These are phyloP conservation scores for Ramphastos sulfuratus DNA, from an alignment of 2,113 vertebrate species.

Conservation along the genomic window DNA sequence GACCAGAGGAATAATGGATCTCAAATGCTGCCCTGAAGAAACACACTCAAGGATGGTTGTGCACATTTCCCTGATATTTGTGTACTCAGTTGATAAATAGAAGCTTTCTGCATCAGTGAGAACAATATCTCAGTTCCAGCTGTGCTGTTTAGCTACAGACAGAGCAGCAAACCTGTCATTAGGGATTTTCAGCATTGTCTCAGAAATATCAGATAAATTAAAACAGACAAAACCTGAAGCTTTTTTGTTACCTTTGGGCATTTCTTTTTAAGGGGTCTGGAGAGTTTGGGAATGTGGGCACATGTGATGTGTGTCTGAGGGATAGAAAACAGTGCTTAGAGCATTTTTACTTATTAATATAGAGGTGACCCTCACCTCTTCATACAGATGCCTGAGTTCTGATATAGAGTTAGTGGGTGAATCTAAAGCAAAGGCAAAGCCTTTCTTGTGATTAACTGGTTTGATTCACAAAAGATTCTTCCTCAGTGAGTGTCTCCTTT, in stretches of 20 bases:
- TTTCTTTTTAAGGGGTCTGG: accelerated
- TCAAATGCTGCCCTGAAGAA: neutral
- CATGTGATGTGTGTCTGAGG: neutral
- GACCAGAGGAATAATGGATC: neutral
- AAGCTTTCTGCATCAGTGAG: neutral
- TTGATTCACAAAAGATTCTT: neutral
- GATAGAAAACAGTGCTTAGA: neutral
- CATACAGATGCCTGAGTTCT: neutral
- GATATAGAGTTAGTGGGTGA: neutral
- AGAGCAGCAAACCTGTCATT: neutral
- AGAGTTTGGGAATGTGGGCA: neutral
- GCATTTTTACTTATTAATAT: neutral
- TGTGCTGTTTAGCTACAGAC: neutral
- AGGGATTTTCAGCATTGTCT: neutral
- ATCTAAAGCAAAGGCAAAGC: neutral
- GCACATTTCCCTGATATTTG: neutral
- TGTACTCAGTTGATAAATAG: neutral
- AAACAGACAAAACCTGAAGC: neutral
- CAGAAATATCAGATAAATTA: neutral
- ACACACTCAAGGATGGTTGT: neutral
- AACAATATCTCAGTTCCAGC: neutral
- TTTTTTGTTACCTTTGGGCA: neutral
- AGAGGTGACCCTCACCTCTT: neutral
- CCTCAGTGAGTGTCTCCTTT: neutral
- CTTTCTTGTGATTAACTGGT: neutral